Evolutionary conservation across 2,888 invertebrate species (phyloP).

Genomic region (Chrysolina haemoptera): DNA sequence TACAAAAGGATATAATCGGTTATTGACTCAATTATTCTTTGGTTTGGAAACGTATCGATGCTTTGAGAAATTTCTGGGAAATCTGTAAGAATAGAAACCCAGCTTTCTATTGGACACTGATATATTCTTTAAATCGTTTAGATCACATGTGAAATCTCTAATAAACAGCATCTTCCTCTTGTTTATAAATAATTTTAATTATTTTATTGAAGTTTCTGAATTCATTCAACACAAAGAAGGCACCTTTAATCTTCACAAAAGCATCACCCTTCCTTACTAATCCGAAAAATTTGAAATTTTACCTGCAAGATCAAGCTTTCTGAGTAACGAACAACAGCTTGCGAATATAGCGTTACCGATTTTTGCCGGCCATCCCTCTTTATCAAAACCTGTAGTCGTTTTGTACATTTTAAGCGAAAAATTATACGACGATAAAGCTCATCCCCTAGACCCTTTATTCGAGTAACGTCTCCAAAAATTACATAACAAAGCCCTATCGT

Average conservation of each 20-base stretch:
- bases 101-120: too few relatives aligned
- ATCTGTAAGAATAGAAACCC: too few relatives aligned
- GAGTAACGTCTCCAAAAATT: slow-evolving; percentile 55
- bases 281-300: slow-evolving; percentile 43
- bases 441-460: slow-evolving; percentile 39
- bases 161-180: too few relatives aligned
- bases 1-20: too few relatives aligned
- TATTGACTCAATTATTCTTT: too few relatives aligned
- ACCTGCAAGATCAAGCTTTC: slow-evolving; percentile 45
- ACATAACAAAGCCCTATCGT: slow-evolving; percentile 53
- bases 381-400: slow-evolving; percentile 32
- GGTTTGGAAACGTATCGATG: too few relatives aligned
- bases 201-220: too few relatives aligned
- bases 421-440: slow-evolving; percentile 44
- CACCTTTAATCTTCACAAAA: background rate
- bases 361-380: slow-evolving; percentile 41
- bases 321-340: slow-evolving; percentile 40
- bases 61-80: too few relatives aligned
- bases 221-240: background rate
- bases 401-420: slow-evolving; percentile 48
- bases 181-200: too few relatives aligned
- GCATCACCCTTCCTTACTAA: slow-evolving; percentile 22
- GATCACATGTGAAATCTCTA: too few relatives aligned
- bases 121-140: too few relatives aligned
- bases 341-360: slow-evolving; percentile 41